A percentile compares a stretch with the other conserved stretches of the same genome.
These are phyloP conservation scores for Merops nubicus DNA, from an alignment of 2,113 vertebrate genomes.

Conservation along the genomic window DNA sequence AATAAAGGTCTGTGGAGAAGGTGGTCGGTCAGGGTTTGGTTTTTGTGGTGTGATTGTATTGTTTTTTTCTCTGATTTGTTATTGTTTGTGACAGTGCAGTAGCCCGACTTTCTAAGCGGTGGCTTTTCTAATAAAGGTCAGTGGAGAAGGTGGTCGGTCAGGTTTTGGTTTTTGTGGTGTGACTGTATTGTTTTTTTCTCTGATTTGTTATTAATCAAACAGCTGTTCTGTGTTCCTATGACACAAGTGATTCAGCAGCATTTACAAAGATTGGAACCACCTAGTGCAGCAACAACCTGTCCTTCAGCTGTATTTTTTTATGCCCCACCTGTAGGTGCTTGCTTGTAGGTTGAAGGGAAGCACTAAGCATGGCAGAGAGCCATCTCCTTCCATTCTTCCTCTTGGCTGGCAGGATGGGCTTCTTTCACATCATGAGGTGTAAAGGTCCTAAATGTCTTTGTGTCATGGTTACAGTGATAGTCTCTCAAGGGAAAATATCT, in stretches of 20 bases:
- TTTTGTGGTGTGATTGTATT: background rate
- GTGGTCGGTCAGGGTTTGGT: background rate
- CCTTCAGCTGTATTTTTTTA: background rate
- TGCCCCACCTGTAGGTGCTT: background rate
- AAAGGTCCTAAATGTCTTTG: background rate
- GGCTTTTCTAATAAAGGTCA: background rate
- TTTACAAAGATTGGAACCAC: background rate
- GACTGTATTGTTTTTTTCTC: background rate
- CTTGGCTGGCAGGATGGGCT: background rate
- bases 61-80: rapidly evolving
- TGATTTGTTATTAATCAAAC: background rate
- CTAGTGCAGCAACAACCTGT: background rate
- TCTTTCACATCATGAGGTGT: background rate
- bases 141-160: background rate
- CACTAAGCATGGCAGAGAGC: background rate
- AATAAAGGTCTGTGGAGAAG: background rate
- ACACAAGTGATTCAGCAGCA: background rate
- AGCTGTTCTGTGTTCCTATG: background rate
- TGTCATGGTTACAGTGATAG: background rate
- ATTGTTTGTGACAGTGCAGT: background rate
- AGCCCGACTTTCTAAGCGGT: background rate
- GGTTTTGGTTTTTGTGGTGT: background rate
- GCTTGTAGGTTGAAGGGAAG: background rate
- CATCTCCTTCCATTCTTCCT: background rate
- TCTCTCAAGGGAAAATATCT: background rate